Base-by-base conservation (phyloP, 2,113 vertebrate genomes). In the Amblyornis subalaris region DNA sequence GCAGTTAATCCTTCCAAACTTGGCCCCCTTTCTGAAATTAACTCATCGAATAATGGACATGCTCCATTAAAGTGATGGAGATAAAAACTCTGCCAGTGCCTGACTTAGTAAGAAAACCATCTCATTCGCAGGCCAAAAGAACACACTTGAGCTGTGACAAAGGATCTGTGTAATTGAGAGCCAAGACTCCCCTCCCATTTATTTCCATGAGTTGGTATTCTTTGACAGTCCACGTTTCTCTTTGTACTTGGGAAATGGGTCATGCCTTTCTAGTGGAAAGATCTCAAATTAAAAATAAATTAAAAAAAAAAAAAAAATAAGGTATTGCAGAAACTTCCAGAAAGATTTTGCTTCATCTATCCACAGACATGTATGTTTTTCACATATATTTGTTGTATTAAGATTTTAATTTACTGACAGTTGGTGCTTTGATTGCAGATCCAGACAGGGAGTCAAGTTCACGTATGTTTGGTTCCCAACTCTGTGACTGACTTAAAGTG, bases 21-120 rank as follows among this genome's bases (percentile, higher is more conserved):
- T 97, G 94, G 85, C 89, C 76, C 82, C 73, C 53, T 92, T 93
- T 95, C 92, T 93, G 92, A 96, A 96, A 95, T 96, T 95, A 96
- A 96, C 90, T 97, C 93, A 96, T 81, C 29, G 36, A 94, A 96
- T 97, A 97, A 96, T 92, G 92, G 95, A 95, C 95, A 94, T 92
- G 84, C 67, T 96, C 93, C 91, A 94, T 95, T 96, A 96, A 90
- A 96, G 81, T 89, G 94, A 95, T 95, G 95, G 94, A 96, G 96
- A 96, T 84, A 94, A 95, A 96, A 96, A 74, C 90, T 88, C 79
- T 94, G 89, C 92, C 85, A 93, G 85, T 88, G 79, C 38, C 96
- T 96, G 93, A 95, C 90, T 96, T 91, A 96, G 82, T 93, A 85
- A 86, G 93, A 93, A 93, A 96, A 93, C 92, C 73, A 88, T 94